Conservation (phyloP, 2,888 invertebrate genomes). For the Colostygia pectinataria region DNA sequence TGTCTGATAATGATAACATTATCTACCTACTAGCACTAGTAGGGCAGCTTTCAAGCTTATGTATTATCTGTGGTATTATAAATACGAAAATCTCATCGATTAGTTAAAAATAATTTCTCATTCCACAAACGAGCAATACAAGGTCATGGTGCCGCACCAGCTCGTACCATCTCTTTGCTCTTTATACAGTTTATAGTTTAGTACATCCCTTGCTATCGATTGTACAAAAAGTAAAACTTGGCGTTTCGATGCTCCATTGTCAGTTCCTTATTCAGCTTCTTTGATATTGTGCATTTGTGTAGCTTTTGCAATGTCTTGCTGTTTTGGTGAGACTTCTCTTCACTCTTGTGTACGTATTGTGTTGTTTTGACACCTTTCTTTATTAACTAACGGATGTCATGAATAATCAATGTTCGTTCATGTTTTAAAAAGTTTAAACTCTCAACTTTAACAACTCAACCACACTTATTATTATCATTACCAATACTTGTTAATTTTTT, state of each 20-base stretch:
- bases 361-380: conserved; percentile 16
- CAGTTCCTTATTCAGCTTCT: conserved; percentile 31
- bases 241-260: conserved; percentile 32
- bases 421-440: conserved; percentile 1
- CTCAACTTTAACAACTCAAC: no score
- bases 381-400: conserved; percentile 1
- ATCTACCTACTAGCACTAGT: conserved; percentile 18
- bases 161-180: conserved; percentile 71
- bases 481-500: neutral
- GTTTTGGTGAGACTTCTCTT: conserved; percentile 20
- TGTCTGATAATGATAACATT: no score
- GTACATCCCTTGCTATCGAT: conserved; percentile 46
- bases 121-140: conserved; percentile 60
- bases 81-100: conserved; percentile 64
- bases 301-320: conserved; percentile 21
- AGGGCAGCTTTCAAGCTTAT: conserved; percentile 20
- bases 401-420: conserved; percentile 2
- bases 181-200: conserved; percentile 55
- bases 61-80: conserved; percentile 42
- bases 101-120: conserved; percentile 54
- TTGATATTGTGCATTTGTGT: conserved; percentile 28
- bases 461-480: neutral
- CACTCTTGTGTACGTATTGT: conserved; percentile 18
- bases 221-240: conserved; percentile 37
- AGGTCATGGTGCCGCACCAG: conserved; percentile 78